These are phyloP conservation scores for mouse (Mus musculus) DNA, from an alignment of 2,113 vertebrate genomes.

Conservation along the genomic window DNA sequence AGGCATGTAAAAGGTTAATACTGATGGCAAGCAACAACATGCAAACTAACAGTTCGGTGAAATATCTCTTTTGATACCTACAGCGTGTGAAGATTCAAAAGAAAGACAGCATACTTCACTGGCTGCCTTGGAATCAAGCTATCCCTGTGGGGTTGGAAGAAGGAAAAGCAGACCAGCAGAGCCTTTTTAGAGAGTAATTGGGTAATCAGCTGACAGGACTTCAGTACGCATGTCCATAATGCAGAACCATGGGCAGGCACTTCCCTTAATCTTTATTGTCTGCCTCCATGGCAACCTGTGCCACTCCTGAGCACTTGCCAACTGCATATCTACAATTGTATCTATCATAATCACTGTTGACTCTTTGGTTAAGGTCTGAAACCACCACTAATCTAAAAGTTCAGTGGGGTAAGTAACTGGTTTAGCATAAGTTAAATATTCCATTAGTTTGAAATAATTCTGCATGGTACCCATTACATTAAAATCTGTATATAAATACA, in stretches of 20 bases:
- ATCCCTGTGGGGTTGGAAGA: accelerated
- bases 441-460: conserved; percentile 33
- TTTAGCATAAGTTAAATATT: neutral
- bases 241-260: neutral
- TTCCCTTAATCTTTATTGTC: neutral
- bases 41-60: neutral
- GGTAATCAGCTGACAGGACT: neutral
- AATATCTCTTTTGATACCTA: neutral
- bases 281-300: neutral
- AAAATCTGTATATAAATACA: neutral
- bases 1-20: neutral
- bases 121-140: neutral
- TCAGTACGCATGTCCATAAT: neutral
- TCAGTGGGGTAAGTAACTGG: neutral
- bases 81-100: neutral
- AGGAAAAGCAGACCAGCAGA: neutral
- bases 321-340: neutral
- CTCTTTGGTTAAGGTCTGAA: conserved; percentile 25
- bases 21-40: neutral
- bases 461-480: neutral
- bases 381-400: neutral
- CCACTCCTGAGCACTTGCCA: neutral
- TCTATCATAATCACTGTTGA: neutral
- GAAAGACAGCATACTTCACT: neutral
- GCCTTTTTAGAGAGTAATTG: neutral